Conservation (phyloP, 2,888 invertebrate genomes). For the Eupelmus urozonus region DNA sequence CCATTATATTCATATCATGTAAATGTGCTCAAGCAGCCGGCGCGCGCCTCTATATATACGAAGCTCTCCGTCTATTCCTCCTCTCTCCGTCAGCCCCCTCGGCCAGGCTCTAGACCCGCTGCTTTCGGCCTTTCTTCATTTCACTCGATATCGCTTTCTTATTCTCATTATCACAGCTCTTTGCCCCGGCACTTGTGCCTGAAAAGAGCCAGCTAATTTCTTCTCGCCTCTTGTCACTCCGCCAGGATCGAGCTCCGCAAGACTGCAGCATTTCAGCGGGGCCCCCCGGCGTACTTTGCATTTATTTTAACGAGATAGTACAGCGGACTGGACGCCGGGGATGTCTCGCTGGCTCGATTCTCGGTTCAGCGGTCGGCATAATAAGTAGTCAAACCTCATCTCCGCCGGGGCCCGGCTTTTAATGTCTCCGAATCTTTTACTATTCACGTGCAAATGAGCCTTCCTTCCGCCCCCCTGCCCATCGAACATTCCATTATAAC, state of each 20-base stretch:
- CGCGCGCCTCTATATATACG: slow-evolving; percentile 38
- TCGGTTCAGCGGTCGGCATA: slow-evolving; percentile 8
- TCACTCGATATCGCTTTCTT: slow-evolving; percentile 13
- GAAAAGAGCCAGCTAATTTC: slow-evolving; percentile 24
- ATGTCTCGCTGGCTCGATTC: slow-evolving; percentile 51
- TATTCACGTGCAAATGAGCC: slow-evolving; percentile 43
- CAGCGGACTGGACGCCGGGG: slow-evolving; percentile 59
- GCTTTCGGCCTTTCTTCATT: slow-evolving; percentile 1
- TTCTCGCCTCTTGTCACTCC: slow-evolving; percentile 1
- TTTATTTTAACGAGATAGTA: slow-evolving; percentile 70
- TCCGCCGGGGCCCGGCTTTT: slow-evolving; percentile 4
- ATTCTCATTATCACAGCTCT: slow-evolving; percentile 6
- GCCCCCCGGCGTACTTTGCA: slow-evolving; percentile 66
- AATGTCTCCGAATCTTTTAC: slow-evolving; percentile 12
- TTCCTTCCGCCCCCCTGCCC: too few species aligned
- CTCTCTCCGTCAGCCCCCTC: slow-evolving; percentile 25
- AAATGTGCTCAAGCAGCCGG: slow-evolving; percentile 70
- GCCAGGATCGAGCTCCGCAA: background rate
- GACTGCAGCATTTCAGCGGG: background rate
- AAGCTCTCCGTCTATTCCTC: slow-evolving; percentile 57
- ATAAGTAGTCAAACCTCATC: slow-evolving; percentile 21
- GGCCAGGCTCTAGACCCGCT: background rate
- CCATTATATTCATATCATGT: slow-evolving; percentile 77
- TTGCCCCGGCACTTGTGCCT: background rate
- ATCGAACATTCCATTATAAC: slow-evolving; percentile 26